A percentile compares a stretch with the other conserved stretches of the same genome.
These are phyloP conservation scores for Seladonia tumulorum DNA, from an alignment of 2,888 invertebrate species.

Conservation along the genomic window DNA sequence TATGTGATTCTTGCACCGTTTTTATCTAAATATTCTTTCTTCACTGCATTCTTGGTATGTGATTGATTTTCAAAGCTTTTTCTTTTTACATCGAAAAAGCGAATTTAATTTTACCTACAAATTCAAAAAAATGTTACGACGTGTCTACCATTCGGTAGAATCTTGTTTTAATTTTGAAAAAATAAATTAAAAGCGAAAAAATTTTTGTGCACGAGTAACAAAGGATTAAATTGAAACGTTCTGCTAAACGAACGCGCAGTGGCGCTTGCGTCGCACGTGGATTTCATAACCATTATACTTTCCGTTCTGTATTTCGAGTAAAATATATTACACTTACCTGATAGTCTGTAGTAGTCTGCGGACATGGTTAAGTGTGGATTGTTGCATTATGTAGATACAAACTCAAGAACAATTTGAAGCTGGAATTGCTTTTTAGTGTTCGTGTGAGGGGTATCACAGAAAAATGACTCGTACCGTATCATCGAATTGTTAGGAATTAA, in stretches of 20 bases:
- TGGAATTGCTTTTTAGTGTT: slow-evolving; percentile 44
- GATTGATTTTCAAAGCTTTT: neutral
- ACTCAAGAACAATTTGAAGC: slow-evolving; percentile 52
- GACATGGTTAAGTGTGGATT: slow-evolving; percentile 60
- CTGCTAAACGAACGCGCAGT: neutral
- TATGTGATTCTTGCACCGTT: too few relatives aligned
- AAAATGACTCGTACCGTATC: slow-evolving; percentile 67
- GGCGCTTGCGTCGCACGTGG: slow-evolving; percentile 8
- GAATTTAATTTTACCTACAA: too few relatives aligned
- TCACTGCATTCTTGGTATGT: neutral
- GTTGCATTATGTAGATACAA: slow-evolving; percentile 65
- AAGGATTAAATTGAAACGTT: neutral
- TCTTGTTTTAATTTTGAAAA: neutral
- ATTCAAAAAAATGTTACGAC: too few relatives aligned
- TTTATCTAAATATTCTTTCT: neutral
- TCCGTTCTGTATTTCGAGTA: slow-evolving; percentile 28
- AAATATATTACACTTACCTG: slow-evolving; percentile 46
- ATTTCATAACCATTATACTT: slow-evolving; percentile 5
- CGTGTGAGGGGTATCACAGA: slow-evolving; percentile 46
- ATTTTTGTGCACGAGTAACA: neutral
- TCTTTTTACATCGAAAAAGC: too few relatives aligned
- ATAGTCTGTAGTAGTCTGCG: slow-evolving; percentile 57
- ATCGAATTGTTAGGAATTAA: slow-evolving; percentile 74
- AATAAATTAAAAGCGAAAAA: neutral
- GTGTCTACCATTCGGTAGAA: too few relatives aligned